These are phyloP conservation scores for Cotesia vestalis DNA, from an alignment of 1,140 invertebrate species.

Conservation along the genomic window DNA sequence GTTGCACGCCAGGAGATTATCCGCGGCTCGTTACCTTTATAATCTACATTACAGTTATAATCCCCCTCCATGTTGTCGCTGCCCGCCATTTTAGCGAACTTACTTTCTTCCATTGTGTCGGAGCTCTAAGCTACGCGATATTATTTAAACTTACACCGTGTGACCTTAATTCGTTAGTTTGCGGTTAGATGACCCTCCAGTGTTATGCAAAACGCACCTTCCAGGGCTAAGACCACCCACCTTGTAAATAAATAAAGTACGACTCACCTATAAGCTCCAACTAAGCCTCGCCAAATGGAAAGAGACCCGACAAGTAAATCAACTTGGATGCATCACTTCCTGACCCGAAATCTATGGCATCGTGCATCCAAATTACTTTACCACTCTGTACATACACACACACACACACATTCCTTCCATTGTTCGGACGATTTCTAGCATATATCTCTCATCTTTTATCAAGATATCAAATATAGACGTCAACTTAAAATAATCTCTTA, in stretches of 20 bases:
- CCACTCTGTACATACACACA: constrained; percentile 22
- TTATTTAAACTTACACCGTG: background rate
- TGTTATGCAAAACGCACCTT: constrained; percentile 11
- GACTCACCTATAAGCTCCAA: background rate
- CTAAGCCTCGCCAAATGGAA: no score
- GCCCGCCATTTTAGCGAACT: no score
- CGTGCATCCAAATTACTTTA: constrained; percentile 41
- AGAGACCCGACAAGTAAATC: constrained; percentile 51
- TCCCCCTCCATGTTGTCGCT: no score
- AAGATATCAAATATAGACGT: no score
- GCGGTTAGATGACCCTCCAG: background rate
- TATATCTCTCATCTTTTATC: no score
- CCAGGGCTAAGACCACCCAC: background rate
- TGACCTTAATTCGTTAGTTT: constrained; percentile 6
- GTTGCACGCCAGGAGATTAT: constrained; percentile 33
- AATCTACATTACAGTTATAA: constrained; percentile 27
- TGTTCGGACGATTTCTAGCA: no score
- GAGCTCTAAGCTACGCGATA: background rate
- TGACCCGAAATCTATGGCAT: constrained; percentile 56
- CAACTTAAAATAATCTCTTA: no score
- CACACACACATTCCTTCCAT: background rate
- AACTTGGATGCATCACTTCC: constrained; percentile 59
- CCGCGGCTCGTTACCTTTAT: constrained; percentile 39
- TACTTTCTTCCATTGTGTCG: no score
- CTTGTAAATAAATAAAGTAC: constrained; percentile 1